A percentile compares a stretch with the other conserved stretches of the same genome.
Evolutionary conservation across 2,113 vertebrate genomes (phyloP).

Genomic region (Leiothrix lutea): DNA sequence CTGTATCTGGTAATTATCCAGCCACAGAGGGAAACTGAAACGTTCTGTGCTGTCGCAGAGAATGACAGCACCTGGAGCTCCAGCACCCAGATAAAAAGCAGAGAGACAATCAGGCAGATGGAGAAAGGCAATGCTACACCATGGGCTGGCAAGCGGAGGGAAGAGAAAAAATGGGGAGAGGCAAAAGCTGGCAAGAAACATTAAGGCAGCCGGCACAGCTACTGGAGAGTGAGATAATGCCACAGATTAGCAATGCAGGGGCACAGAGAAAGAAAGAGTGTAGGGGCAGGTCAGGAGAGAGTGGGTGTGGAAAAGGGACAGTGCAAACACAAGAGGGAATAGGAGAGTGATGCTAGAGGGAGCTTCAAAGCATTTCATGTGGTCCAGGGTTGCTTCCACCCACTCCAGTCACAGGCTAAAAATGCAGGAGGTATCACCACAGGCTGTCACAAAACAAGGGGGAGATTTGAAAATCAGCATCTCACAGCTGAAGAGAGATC

Average conservation of each 20-base stretch:
- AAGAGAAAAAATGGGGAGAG: not conserved
- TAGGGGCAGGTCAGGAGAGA: not conserved
- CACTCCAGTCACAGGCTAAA: not conserved
- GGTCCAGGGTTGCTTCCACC: not conserved
- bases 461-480: not conserved
- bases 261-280: not conserved
- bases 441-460: not conserved
- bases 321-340: not conserved
- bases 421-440: not conserved
- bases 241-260: conserved; percentile 31
- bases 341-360: not conserved
- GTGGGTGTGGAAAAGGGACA: not conserved
- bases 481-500: not conserved
- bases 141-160: not conserved
- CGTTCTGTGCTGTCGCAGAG: conserved; percentile 27
- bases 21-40: conserved; percentile 43
- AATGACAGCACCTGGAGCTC: conserved; percentile 58
- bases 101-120: conserved; percentile 49
- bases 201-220: not conserved
- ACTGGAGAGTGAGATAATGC: conserved; percentile 30
- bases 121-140: conserved; percentile 33
- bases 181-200: conserved; percentile 21
- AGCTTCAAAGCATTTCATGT: not conserved
- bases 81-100: conserved; percentile 37
- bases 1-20: conserved; percentile 57